Conservation (phyloP, 2,888 invertebrate species). For the Lasius platythorax region DNA sequence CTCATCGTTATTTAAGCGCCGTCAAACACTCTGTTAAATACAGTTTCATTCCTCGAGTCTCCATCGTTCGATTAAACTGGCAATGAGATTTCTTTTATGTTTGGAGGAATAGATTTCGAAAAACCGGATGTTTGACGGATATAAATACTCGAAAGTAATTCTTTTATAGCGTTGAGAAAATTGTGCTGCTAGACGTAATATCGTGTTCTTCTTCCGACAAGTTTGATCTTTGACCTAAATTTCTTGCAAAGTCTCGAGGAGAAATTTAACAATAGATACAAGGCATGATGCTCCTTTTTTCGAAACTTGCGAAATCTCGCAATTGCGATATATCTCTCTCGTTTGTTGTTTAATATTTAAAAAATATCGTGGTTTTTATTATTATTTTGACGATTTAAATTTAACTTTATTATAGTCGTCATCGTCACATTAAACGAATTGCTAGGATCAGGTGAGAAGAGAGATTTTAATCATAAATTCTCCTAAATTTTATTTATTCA, state of each 20-base stretch:
- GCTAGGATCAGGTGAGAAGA: not conserved
- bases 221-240: slow-evolving; percentile 50
- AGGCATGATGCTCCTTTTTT: slow-evolving; percentile 3
- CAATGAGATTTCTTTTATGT: not conserved
- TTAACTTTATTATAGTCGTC: not conserved
- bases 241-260: slow-evolving; percentile 34
- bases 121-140: not conserved
- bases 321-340: not conserved
- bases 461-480: not conserved
- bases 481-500: not conserved
- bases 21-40: slow-evolving; percentile 22
- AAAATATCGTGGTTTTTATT: not conserved
- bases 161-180: slow-evolving; percentile 13
- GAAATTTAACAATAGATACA: slow-evolving; percentile 30
- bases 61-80: not conserved
- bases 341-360: not conserved
- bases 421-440: not conserved
- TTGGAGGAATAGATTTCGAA: slow-evolving; percentile 8
- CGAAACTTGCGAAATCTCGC: slow-evolving; percentile 8
- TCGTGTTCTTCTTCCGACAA: slow-evolving; percentile 23
- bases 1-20: slow-evolving; percentile 46
- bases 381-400: slow-evolving; percentile 7
- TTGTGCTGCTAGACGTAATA: slow-evolving; percentile 13
- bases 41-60: not conserved
- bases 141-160: slow-evolving; percentile 11